Base-by-base conservation (phyloP, 2,113 vertebrate species). In the Pantherophis guttatus region DNA sequence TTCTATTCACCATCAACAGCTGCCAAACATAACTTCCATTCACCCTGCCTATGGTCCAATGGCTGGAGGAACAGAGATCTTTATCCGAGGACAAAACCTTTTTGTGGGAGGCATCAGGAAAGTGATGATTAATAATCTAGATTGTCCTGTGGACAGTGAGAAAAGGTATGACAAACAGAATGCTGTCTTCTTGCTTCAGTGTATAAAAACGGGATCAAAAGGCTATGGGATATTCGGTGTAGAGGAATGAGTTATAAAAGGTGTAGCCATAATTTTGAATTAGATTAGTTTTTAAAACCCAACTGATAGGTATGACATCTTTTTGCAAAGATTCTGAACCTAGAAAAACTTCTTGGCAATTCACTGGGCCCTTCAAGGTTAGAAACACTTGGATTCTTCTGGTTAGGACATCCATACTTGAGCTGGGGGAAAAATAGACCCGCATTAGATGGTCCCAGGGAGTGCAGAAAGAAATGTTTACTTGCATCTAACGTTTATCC, bases 11-110 rank as follows among this genome's bases (percentile, higher is more conserved):
- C 39, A 21, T 95, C 5, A 95, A 7, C 95, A 99, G 99, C 97
- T 98, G 57, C 98, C 99, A 9, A 95, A 91, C 87, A 93, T 99
- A 96, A 98, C 96, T 23, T 93, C 97, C 33, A 97, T 99, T 81
- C 96, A 97, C 21, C 99, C 99, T 1, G 96, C 96, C 1, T 99
- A 98, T 7, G 99, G 99, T 0, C 99, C 99, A 3, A 97, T 12
- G 29, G 95, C 97, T 1, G 99, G 99, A 86, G 99, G 99, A 33
- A 99, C 99, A 12, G 95, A 95, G 50, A 97, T 99, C 94, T 98
- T 97, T 1, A 97, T 99, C 29, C 95, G 87, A 0, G 99, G 99
- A 58, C 96, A 94, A 87, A 96, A 98, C 92, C 96, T 99, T 91
- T 97, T 96, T 0, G 95, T 98, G 0, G 99, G 99, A 54, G 98